Percentiles rank a stretch among this genome's conserved stretches.
Evolutionary conservation across 2,797 vertebrate genomes (phyloP).

Genomic region (Pteropus rufus): DNA sequence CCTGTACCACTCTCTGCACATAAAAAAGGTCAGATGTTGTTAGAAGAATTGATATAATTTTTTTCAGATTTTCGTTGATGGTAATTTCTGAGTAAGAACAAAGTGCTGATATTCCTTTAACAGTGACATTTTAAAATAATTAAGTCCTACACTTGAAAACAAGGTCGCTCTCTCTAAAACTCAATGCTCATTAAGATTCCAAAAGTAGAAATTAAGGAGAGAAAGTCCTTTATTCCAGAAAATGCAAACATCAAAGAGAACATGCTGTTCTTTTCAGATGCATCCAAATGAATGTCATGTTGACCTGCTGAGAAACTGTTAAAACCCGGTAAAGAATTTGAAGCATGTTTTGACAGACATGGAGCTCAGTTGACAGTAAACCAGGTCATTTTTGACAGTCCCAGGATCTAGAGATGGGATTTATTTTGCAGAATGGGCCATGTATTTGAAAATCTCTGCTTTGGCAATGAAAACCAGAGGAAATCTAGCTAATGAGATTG

Average conservation of each 20-base stretch:
- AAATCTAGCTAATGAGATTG: neutral
- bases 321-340: neutral
- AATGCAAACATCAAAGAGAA: slow-evolving; percentile 33
- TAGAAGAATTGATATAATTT: neutral
- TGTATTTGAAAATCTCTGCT: neutral
- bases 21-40: neutral
- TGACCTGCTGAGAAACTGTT: slow-evolving; percentile 43
- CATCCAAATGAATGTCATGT: neutral
- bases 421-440: neutral
- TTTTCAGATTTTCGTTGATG: neutral
- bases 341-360: neutral
- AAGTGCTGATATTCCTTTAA: slow-evolving; percentile 15
- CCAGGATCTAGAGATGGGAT: neutral
- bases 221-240: slow-evolving; percentile 48
- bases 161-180: slow-evolving; percentile 50
- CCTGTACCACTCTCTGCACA: neutral
- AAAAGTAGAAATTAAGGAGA: slow-evolving; percentile 65
- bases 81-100: slow-evolving; percentile 15
- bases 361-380: neutral
- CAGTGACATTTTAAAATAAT: slow-evolving; percentile 59
- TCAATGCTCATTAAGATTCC: slow-evolving; percentile 41
- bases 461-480: neutral
- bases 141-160: slow-evolving; percentile 56
- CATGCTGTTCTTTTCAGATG: slow-evolving; percentile 39
- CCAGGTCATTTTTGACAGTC: neutral